These are phyloP conservation scores for Cosmia pyralina DNA, from an alignment of 2,888 invertebrate genomes.

Conservation along the genomic window DNA sequence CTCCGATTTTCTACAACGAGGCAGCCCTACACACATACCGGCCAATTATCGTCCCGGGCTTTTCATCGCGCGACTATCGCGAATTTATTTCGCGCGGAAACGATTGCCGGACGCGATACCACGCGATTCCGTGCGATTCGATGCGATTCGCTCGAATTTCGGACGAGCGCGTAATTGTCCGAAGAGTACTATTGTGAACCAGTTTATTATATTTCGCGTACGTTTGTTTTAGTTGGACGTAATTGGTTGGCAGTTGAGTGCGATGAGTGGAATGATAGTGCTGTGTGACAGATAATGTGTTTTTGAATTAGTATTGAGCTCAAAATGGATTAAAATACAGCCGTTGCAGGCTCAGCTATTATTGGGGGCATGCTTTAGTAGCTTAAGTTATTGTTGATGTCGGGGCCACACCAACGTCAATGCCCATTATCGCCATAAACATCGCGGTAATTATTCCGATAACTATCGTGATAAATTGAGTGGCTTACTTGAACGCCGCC, in stretches of 20 bases:
- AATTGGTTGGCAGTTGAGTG: conserved; percentile 44
- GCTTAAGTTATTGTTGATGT: no score
- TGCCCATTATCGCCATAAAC: no score
- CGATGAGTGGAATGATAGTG: conserved; percentile 24
- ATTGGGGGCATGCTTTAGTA: neutral
- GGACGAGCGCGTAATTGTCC: conserved; percentile 45
- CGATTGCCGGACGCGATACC: conserved; percentile 39
- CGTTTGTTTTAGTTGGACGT: conserved; percentile 49
- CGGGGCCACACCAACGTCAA: no score
- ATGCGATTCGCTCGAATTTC: conserved; percentile 40
- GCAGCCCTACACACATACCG: conserved; percentile 51
- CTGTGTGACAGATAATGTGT: neutral
- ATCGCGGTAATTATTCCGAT: no score
- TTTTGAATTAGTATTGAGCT: conserved; percentile 15
- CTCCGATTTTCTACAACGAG: neutral
- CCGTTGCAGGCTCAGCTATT: neutral
- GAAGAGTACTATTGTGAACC: conserved; percentile 36
- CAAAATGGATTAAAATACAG: conserved; percentile 1
- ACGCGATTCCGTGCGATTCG: conserved; percentile 45
- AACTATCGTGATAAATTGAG: no score
- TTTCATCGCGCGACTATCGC: conserved; percentile 59
- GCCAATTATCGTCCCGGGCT: conserved; percentile 56
- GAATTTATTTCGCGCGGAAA: conserved; percentile 59
- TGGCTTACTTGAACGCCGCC: no score
- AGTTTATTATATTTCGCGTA: conserved; percentile 48